Conservation (phyloP, 2,888 invertebrate genomes). For the Sturmia bella region DNA sequence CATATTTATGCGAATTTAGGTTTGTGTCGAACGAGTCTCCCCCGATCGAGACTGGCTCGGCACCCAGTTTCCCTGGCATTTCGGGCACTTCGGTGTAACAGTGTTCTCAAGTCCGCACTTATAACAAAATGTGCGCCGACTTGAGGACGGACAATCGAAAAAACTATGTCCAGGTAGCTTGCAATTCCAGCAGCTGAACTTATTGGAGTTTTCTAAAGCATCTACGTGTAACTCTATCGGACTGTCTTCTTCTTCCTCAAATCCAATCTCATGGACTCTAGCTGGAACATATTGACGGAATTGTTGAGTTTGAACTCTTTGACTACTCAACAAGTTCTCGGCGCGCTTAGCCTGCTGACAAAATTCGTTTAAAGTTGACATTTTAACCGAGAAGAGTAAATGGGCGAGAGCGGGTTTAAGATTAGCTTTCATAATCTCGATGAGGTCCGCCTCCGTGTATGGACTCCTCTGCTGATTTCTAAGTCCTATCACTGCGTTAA, state of each 20-base stretch:
- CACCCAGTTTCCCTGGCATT: constrained; percentile 24
- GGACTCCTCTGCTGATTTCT: background rate
- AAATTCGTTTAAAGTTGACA: background rate
- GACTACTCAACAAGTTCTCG: background rate
- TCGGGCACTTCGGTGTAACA: constrained; percentile 9
- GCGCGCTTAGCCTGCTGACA: background rate
- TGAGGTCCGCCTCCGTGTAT: background rate
- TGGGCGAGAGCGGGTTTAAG: background rate
- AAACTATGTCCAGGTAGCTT: no score
- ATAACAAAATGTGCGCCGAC: no score
- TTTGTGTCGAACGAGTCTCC: constrained; percentile 18
- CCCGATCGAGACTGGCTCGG: no score
- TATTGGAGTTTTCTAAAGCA: background rate
- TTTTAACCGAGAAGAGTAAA: background rate
- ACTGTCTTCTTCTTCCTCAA: no score
- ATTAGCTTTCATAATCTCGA: background rate
- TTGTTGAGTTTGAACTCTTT: no score
- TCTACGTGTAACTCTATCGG: background rate
- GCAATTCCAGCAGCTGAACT: no score
- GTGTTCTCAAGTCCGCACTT: constrained; percentile 6
- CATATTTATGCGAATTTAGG: background rate
- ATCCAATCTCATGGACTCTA: background rate
- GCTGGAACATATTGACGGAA: no score
- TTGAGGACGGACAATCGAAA: no score
- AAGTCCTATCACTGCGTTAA: background rate